A percentile compares a stretch with the other conserved stretches of the same genome.
Evolutionary conservation across 1,140 invertebrate species (phyloP).

Genomic region (Cydia splendana): DNA sequence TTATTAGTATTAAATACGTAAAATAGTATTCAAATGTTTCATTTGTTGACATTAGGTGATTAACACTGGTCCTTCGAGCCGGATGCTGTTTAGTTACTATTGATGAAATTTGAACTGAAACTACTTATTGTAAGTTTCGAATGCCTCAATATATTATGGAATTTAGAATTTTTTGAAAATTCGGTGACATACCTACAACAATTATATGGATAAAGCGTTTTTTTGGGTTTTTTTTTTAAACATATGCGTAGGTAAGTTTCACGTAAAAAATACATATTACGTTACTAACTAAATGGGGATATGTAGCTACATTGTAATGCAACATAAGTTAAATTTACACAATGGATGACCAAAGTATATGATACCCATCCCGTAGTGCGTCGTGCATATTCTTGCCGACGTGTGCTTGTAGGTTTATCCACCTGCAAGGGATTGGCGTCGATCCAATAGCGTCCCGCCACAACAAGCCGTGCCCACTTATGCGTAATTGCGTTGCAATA

Average conservation of each 20-base stretch:
- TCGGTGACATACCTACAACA: too few relatives aligned
- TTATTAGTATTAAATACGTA: neutral
- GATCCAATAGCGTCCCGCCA: neutral
- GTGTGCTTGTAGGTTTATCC: neutral
- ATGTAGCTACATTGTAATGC: too few relatives aligned
- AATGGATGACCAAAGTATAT: too few relatives aligned
- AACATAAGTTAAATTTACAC: too few relatives aligned
- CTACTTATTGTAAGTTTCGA: neutral
- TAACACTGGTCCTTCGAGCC: constrained; percentile 9
- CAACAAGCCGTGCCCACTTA: constrained; percentile 12
- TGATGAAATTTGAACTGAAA: neutral
- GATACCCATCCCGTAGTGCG: too few relatives aligned
- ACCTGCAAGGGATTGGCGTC: neutral
- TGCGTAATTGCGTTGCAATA: constrained; percentile 10
- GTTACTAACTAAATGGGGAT: too few relatives aligned
- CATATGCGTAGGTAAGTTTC: too few relatives aligned
- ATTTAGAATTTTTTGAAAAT: neutral
- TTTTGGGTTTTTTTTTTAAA: too few relatives aligned
- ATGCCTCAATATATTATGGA: neutral
- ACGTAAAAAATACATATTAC: too few relatives aligned
- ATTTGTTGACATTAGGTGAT: neutral
- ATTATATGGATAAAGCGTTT: too few relatives aligned
- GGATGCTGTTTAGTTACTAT: neutral
- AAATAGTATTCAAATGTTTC: neutral
- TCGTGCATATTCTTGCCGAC: too few relatives aligned